Conservation (phyloP, 2,113 vertebrate species). For the Varanus komodoensis region DNA sequence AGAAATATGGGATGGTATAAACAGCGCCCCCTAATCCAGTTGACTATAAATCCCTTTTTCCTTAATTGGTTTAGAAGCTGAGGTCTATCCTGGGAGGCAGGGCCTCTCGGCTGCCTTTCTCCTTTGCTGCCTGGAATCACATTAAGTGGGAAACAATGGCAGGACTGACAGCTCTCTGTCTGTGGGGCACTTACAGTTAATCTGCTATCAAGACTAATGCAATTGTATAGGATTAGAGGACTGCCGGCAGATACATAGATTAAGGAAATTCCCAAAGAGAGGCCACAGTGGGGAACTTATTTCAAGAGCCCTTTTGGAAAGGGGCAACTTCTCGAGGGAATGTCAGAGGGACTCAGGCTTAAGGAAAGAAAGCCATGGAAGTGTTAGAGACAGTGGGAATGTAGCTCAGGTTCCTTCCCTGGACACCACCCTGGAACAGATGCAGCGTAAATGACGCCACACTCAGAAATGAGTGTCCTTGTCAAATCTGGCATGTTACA, state of each 20-base stretch:
- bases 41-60: slow-evolving; percentile 82
- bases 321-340: not conserved
- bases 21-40: slow-evolving; percentile 80
- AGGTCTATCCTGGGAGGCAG: slow-evolving; percentile 79
- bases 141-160: slow-evolving; percentile 84
- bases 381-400: no score
- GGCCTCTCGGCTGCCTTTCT: slow-evolving; percentile 76
- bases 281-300: slow-evolving; percentile 54
- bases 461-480: slow-evolving; percentile 33
- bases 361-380: slow-evolving; percentile 8
- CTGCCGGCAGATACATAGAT: slow-evolving; percentile 75
- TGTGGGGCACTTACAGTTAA: slow-evolving; percentile 80
- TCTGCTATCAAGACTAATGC: slow-evolving; percentile 84
- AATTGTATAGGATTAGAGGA: slow-evolving; percentile 81
- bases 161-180: slow-evolving; percentile 79
- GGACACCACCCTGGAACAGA: not conserved
- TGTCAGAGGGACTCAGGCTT: not conserved
- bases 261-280: slow-evolving; percentile 60
- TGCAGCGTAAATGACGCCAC: slow-evolving; percentile 27
- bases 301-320: not conserved
- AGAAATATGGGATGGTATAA: slow-evolving; percentile 84
- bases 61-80: slow-evolving; percentile 87
- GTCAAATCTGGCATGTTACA: slow-evolving; percentile 17
- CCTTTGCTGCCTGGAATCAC: slow-evolving; percentile 76
- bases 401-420: not conserved